Percentiles rank a stretch among this genome's conserved stretches.
Conservation (phyloP, 2,113 vertebrate species). For the Atractosteus spatula region DNA sequence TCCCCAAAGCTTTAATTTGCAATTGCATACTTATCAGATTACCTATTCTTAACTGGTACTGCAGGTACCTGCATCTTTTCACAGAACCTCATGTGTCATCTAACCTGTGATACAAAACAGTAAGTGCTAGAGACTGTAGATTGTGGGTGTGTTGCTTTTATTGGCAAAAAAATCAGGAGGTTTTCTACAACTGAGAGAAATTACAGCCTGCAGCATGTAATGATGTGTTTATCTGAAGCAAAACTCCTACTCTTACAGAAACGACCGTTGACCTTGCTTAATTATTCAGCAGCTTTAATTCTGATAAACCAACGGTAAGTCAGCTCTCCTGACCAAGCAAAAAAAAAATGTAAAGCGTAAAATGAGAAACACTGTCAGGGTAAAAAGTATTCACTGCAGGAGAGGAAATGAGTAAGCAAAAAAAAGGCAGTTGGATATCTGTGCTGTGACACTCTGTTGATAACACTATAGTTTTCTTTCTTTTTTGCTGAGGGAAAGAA, state of each 20-base stretch:
- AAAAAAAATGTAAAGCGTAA: not conserved
- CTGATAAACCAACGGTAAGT: not conserved
- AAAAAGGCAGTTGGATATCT: not conserved
- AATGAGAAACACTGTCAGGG: not conserved
- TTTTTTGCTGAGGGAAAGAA: too few species aligned
- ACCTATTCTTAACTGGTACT: too few species aligned
- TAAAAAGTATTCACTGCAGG: not conserved
- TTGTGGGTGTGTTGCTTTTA: not conserved
- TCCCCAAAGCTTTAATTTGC: too few species aligned
- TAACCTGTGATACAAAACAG: not conserved
- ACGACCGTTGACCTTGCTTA: slow-evolving; percentile 6
- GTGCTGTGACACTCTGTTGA: not conserved
- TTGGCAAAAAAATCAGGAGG: not conserved
- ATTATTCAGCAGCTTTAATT: slow-evolving; percentile 18
- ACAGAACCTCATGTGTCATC: not conserved
- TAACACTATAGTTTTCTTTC: not conserved
- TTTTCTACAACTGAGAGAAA: too few species aligned
- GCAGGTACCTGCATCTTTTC: too few species aligned
- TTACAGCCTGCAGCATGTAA: not conserved
- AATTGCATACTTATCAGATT: too few species aligned
- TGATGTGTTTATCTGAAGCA: not conserved
- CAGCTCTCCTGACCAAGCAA: not conserved
- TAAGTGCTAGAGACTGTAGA: not conserved
- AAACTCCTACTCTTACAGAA: not conserved
- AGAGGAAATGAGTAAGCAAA: slow-evolving; percentile 8